phyloP scores from a whole-genome alignment of 1,140 invertebrate species.

The Paralvinella palmiformis region DNA sequence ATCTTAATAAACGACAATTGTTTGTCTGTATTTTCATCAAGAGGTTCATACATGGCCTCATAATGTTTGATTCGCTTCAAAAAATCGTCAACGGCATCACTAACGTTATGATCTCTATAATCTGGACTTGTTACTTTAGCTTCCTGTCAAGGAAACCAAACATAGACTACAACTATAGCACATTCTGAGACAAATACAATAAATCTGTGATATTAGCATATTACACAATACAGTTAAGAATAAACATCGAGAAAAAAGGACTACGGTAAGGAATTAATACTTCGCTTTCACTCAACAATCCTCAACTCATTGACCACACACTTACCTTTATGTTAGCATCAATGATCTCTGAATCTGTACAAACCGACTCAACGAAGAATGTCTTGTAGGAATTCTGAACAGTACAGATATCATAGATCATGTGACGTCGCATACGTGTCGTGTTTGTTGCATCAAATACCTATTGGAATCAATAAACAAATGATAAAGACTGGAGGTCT shows the following conservation, averaged over 20 bases:
- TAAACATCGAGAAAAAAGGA: too few relatives aligned
- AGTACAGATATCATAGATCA: slow-evolving; percentile 68
- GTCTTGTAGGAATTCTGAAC: slow-evolving; percentile 77
- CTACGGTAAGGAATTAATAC: too few relatives aligned
- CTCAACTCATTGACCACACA: too few relatives aligned
- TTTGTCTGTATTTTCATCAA: slow-evolving; percentile 69
- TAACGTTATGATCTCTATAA: slow-evolving; percentile 71
- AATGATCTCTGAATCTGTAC: slow-evolving; percentile 91
- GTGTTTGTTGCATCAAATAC: slow-evolving; percentile 99
- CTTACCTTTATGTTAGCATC: slow-evolving; percentile 97
- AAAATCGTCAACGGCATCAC: slow-evolving; percentile 89
- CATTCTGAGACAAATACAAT: too few relatives aligned
- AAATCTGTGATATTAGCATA: too few relatives aligned
- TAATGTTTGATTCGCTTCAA: slow-evolving; percentile 92
- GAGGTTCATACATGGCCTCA: slow-evolving; percentile 80
- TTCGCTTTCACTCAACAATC: too few relatives aligned
- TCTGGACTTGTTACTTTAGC: slow-evolving; percentile 99
- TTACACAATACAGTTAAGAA: too few relatives aligned
- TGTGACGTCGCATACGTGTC: slow-evolving; percentile 75
- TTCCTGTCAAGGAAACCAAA: too few relatives aligned
- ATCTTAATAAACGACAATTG: slow-evolving; percentile 89
- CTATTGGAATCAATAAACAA: too few relatives aligned
- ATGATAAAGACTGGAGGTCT: too few relatives aligned
- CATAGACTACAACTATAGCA: too few relatives aligned
- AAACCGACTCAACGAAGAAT: slow-evolving; percentile 98